Conservation (phyloP, 2,888 invertebrate species). For the Glaucopsyche alexis region DNA sequence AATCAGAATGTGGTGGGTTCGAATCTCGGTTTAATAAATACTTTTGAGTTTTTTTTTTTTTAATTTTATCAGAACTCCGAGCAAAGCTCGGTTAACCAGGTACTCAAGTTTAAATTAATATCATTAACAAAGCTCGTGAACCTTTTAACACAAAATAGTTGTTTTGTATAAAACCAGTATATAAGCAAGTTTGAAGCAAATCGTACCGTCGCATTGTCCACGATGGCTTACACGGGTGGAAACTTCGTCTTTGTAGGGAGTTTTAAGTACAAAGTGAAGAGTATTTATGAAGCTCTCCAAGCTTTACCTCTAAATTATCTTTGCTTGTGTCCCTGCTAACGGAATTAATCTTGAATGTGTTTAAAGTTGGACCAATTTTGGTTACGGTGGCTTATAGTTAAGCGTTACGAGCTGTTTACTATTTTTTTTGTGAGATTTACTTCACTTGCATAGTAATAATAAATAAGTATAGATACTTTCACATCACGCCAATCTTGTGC, state of each 20-base stretch:
- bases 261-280: constrained; percentile 17
- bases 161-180: constrained; percentile 24
- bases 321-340: background rate
- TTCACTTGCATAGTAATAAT: too few species aligned
- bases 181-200: constrained; percentile 32
- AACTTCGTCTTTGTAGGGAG: constrained; percentile 11
- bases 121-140: too few species aligned
- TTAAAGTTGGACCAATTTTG: background rate
- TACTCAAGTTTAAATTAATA: too few species aligned
- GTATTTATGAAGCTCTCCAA: constrained; percentile 18
- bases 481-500: too few species aligned
- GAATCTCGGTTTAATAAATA: too few species aligned
- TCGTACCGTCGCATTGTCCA: constrained; percentile 21
- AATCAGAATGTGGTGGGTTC: too few species aligned
- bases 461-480: too few species aligned
- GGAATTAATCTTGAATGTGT: background rate
- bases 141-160: background rate
- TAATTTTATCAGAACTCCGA: too few species aligned
- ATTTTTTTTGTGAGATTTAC: too few species aligned
- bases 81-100: too few species aligned
- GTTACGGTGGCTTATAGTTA: background rate
- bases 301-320: constrained; percentile 6
- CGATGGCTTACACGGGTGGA: constrained; percentile 18
- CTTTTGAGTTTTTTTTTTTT: too few species aligned
- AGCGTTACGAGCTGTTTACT: background rate